These are phyloP conservation scores for Heliconius hewitsoni DNA, from an alignment of 1,140 invertebrate genomes.

Conservation along the genomic window DNA sequence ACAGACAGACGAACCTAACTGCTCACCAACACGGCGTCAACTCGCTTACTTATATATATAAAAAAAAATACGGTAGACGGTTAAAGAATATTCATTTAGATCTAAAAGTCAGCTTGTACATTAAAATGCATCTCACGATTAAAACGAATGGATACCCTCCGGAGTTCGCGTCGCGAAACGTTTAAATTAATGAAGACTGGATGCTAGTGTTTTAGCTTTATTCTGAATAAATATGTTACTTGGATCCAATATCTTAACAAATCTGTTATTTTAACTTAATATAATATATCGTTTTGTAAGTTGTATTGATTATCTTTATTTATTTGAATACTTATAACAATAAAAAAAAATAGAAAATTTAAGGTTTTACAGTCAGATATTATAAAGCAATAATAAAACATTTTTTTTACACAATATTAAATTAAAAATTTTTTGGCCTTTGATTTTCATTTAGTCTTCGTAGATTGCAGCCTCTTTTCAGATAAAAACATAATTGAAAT, in stretches of 20 bases:
- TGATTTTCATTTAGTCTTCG: too few species aligned
- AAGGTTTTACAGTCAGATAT: too few species aligned
- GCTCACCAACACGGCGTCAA: background rate
- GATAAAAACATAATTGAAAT: too few species aligned
- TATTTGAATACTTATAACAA: too few species aligned
- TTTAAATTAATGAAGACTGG: conserved; percentile 41
- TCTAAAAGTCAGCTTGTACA: conserved; percentile 38
- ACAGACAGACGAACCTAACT: too few species aligned
- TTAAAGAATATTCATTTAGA: conserved; percentile 38
- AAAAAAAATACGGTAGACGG: background rate
- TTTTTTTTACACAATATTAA: too few species aligned
- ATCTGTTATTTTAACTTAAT: background rate
- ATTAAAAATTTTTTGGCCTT: too few species aligned
- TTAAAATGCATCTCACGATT: conserved; percentile 42
- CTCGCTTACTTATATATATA: background rate
- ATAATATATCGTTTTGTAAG: background rate
- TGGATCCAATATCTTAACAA: conserved; percentile 5
- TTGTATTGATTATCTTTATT: background rate
- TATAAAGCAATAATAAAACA: too few species aligned
- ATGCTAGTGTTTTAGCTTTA: conserved; percentile 10
- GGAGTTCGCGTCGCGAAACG: conserved; percentile 28
- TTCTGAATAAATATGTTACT: conserved; percentile 6
- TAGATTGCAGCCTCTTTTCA: too few species aligned
- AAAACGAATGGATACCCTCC: conserved; percentile 29
- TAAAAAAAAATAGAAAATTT: too few species aligned